phyloP scores from a whole-genome alignment of 1,140 invertebrate species.

The Bicyclus anynana region DNA sequence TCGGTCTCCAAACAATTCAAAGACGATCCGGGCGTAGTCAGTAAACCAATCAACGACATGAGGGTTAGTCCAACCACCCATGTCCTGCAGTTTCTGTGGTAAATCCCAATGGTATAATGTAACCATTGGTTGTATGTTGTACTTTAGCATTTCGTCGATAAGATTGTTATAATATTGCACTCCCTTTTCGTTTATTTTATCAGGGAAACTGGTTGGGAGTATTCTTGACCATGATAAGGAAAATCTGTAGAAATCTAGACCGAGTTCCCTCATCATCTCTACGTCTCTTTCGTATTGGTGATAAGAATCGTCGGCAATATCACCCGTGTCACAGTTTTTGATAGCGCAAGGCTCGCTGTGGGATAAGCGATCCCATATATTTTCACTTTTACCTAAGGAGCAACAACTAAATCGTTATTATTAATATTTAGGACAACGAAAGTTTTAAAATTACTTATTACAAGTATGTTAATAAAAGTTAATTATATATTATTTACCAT shows the following conservation, averaged over 20 bases:
- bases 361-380: conserved; percentile 78
- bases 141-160: conserved; percentile 78
- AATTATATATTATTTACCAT: conserved; percentile 17
- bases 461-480: too few species aligned
- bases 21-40: conserved; percentile 80
- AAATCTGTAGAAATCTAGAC: conserved; percentile 80
- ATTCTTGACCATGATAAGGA: conserved; percentile 82
- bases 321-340: conserved; percentile 74
- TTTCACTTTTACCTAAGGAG: conserved; percentile 73
- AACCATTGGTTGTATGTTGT: conserved; percentile 78
- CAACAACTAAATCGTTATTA: neutral
- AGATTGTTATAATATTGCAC: conserved; percentile 81
- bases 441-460: too few species aligned
- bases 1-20: conserved; percentile 80
- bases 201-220: conserved; percentile 78
- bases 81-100: conserved; percentile 79
- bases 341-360: conserved; percentile 73
- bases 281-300: conserved; percentile 71
- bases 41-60: conserved; percentile 79
- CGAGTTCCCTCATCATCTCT: conserved; percentile 74
- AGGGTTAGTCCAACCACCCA: conserved; percentile 82
- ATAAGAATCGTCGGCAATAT: conserved; percentile 61
- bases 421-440: neutral
- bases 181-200: conserved; percentile 77
- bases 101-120: conserved; percentile 84